Percentiles rank a stretch among this genome's conserved stretches.
Evolutionary conservation across 2,113 vertebrate genomes (phyloP).

Genomic region (Sinocyclocheilus anophthalmus): DNA sequence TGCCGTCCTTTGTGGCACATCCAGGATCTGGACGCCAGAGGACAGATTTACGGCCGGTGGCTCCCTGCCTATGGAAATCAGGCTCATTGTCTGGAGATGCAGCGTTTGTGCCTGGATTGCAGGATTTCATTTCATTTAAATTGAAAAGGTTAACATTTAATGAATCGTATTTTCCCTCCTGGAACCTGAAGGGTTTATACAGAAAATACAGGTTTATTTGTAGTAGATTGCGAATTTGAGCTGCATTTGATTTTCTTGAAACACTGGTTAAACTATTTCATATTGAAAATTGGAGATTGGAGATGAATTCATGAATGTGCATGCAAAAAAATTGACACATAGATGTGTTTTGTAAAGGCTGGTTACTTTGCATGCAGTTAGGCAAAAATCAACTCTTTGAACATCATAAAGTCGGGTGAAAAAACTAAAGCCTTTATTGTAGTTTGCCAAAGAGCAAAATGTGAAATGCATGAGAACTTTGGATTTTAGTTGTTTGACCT

Average conservation of each 20-base stretch:
- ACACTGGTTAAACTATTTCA: not conserved
- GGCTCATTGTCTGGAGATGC: not conserved
- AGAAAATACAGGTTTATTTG: not conserved
- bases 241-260: not conserved
- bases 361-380: not conserved
- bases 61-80: not conserved
- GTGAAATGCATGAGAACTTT: not conserved
- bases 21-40: conserved; percentile 2
- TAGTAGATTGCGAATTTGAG: not conserved
- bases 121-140: not conserved
- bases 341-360: not conserved
- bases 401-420: not conserved
- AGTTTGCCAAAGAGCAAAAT: not conserved
- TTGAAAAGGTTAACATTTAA: not conserved
- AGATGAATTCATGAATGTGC: too few species aligned
- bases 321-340: not conserved
- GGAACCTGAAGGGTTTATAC: not conserved
- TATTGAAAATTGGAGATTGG: not conserved
- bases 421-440: not conserved
- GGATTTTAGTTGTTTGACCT: too few species aligned
- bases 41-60: conserved; percentile 9
- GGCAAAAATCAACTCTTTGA: not conserved
- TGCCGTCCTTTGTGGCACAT: conserved; percentile 27
- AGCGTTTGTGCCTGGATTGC: not conserved
- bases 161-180: not conserved